Conservation (phyloP, 2,113 vertebrate genomes). For the Pollimyrus isidori region DNA sequence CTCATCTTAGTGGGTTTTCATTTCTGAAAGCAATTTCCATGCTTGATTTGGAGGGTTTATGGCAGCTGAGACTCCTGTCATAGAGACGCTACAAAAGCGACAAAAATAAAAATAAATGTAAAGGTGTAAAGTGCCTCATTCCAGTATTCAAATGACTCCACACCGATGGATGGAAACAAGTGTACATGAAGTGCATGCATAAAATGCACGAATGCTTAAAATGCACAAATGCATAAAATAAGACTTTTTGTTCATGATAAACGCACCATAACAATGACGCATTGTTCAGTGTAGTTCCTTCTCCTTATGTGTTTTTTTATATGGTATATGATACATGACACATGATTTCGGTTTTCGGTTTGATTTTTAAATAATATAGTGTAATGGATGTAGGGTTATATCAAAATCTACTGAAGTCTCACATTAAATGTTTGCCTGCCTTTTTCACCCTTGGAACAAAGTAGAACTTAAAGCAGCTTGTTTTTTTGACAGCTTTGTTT, state of each 20-base stretch:
- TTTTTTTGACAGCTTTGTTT: conserved; percentile 38
- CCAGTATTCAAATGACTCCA: neutral
- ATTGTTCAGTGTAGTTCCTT: conserved; percentile 57
- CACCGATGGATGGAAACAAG: neutral
- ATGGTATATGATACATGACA: neutral
- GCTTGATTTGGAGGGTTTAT: neutral
- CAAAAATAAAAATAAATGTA: neutral
- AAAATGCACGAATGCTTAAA: conserved; percentile 39
- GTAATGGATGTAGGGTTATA: neutral
- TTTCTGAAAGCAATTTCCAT: neutral
- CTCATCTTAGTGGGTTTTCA: conserved; percentile 31
- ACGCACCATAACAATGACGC: conserved; percentile 53
- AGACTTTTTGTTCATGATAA: conserved; percentile 57
- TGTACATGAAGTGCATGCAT: conserved; percentile 23
- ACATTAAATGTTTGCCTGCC: neutral
- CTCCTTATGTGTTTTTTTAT: conserved; percentile 34
- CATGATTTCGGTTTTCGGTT: neutral
- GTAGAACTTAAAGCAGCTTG: conserved; percentile 14
- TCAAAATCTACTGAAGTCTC: neutral
- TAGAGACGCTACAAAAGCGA: neutral
- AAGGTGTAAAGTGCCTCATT: neutral
- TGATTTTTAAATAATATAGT: conserved; percentile 10
- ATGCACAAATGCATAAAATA: conserved; percentile 36
- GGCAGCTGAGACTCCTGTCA: neutral
- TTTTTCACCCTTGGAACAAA: conserved; percentile 9